Percentiles rank a stretch among this genome's conserved stretches.
phyloP scores from a whole-genome alignment of 2,113 vertebrate species.

The Orientallactaga bullata region DNA sequence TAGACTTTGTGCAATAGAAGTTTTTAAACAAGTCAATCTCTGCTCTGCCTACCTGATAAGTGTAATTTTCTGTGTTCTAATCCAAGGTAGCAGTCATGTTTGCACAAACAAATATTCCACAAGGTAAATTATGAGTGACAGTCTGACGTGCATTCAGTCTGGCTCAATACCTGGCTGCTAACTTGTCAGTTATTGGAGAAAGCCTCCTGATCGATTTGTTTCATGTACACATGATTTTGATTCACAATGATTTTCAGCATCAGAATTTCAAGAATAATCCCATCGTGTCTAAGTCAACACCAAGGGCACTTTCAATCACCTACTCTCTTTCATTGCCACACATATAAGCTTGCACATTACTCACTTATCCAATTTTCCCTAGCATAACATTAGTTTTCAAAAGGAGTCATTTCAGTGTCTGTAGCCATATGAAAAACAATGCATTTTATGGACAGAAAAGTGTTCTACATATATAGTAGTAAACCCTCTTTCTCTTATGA shows the following conservation, averaged over 20 bases:
- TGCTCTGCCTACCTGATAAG: constrained; percentile 47
- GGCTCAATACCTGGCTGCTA: constrained; percentile 47
- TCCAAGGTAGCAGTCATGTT: constrained; percentile 67
- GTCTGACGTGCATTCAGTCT: constrained; percentile 53
- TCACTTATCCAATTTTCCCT: constrained; percentile 29
- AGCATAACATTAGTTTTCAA: constrained; percentile 58
- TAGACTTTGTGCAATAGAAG: constrained; percentile 32
- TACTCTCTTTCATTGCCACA: neutral
- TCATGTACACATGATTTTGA: constrained; percentile 52
- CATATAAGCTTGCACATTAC: neutral
- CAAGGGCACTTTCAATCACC: neutral
- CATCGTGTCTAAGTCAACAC: neutral
- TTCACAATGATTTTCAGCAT: constrained; percentile 59
- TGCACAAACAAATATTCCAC: constrained; percentile 14
- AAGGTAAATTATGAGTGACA: constrained; percentile 68
- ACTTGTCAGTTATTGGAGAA: constrained; percentile 53
- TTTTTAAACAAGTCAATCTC: constrained; percentile 54
- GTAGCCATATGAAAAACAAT: neutral
- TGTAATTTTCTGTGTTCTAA: constrained; percentile 64
- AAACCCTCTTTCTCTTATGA: neutral
- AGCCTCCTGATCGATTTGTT: constrained; percentile 19
- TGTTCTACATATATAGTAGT: neutral
- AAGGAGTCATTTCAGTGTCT: constrained; percentile 55
- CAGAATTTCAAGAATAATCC: constrained; percentile 44
- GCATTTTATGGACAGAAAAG: neutral